Evolutionary conservation across 2,797 vertebrate genomes (phyloP).

Genomic region (Distichodus sexfasciatus): DNA sequence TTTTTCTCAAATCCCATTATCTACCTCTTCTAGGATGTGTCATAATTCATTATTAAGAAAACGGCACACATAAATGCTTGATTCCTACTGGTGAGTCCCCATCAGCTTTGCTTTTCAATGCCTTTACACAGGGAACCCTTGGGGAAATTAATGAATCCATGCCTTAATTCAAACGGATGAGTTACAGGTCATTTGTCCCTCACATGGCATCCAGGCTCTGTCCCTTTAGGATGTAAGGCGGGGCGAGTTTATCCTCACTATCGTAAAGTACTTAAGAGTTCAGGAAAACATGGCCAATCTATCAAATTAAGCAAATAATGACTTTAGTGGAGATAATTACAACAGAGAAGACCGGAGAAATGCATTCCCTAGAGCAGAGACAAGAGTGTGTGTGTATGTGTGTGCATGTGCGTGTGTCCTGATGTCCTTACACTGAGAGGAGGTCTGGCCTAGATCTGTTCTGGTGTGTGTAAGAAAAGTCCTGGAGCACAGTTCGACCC

Average conservation of each 20-base stretch:
- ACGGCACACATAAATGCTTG: background rate
- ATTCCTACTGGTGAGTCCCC: background rate
- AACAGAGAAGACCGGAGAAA: slow-evolving; percentile 52
- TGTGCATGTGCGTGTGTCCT: background rate
- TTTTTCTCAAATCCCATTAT: background rate
- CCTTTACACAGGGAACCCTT: background rate
- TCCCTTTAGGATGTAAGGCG: slow-evolving; percentile 38
- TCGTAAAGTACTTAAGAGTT: slow-evolving; percentile 69
- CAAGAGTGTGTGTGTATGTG: background rate
- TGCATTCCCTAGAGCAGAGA: slow-evolving; percentile 57
- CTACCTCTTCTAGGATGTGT: background rate
- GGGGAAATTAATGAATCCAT: slow-evolving; percentile 13
- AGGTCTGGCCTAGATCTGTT: too few species aligned
- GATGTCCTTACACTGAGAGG: too few species aligned
- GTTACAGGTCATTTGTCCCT: slow-evolving; percentile 40
- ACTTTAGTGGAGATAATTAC: slow-evolving; percentile 65
- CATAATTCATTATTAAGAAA: background rate
- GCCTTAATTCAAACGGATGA: slow-evolving; percentile 19
- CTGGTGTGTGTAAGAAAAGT: too few species aligned
- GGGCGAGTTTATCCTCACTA: slow-evolving; percentile 57
- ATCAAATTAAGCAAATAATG: slow-evolving; percentile 68
- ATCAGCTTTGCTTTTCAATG: background rate
- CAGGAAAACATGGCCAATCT: slow-evolving; percentile 62
- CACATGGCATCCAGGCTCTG: slow-evolving; percentile 58
- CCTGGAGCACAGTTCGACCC: background rate